Base-by-base conservation (phyloP, 1,140 invertebrate species). In the Aphidius gifuensis region DNA sequence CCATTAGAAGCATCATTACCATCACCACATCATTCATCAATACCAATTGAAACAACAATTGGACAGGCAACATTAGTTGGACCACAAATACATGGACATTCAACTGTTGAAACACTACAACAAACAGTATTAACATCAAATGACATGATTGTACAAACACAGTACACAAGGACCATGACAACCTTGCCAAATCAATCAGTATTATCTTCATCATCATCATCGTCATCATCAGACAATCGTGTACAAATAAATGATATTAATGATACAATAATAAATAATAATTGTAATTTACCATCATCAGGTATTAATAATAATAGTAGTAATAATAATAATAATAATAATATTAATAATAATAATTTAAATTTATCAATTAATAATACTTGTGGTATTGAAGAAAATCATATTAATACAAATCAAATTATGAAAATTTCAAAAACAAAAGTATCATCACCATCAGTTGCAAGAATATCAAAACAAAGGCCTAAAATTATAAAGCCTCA, bases 51-150 rank as follows among this genome's bases (percentile, higher is more conserved):
- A 39, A 76, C 78, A 3, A 77, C 78, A 16, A 16, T 16, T 4
- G 76, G 75, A 0, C 78, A 80, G 54, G 78, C 78, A 32, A 32
- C 23, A 1, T 66, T 80, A 3, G 78, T 80, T 8, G 74, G 74
- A 1, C 78, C 78, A 6, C 78, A 79, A 60, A 76, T 80, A 9
- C 78, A 78, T 39, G 74, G 74, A 2, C 78, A 79, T 32, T 71
- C 77, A 6, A 80, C 78, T 4, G 78, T 80, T 5, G 78, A 80
- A 63, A 80, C 78, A 58, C 70, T 79, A 39, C 78, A 80, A 61
- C 78, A 79, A 74, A 80, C 78, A 71, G 77, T 80, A 73, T 74
- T 80, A 74, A 78, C 78, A 9, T 76, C 76, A 1, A 80, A 79
- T 42, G 78, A 80, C 11, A 69, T 80, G 66, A 80, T 80, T 16